Conservation (phyloP, 1,140 invertebrate species). For the Orussus abietinus region DNA sequence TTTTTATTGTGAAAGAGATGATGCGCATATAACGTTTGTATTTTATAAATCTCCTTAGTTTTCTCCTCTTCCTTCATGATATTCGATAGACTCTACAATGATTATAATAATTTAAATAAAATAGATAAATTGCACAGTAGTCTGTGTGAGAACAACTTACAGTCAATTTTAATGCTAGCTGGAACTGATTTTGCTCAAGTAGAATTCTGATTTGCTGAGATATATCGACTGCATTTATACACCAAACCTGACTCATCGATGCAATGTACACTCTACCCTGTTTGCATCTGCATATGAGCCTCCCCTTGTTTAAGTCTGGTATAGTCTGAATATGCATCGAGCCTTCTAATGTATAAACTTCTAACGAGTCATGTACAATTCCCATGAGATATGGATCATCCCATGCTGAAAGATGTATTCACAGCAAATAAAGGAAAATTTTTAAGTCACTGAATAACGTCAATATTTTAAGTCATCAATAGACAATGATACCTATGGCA, state of each 20-base stretch:
- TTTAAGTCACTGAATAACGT: no score
- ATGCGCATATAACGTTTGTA: slow-evolving; percentile 86
- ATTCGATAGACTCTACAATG: slow-evolving; percentile 76
- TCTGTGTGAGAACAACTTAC: slow-evolving; percentile 56
- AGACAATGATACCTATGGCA: slow-evolving; percentile 68
- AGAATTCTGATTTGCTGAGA: slow-evolving; percentile 77
- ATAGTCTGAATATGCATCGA: slow-evolving; percentile 58
- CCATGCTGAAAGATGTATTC: slow-evolving; percentile 63
- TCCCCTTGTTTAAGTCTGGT: slow-evolving; percentile 66
- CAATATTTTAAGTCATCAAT: slow-evolving; percentile 30
- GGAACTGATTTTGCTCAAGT: slow-evolving; percentile 85
- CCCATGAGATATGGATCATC: slow-evolving; percentile 89
- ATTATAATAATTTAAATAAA: slow-evolving; percentile 22
- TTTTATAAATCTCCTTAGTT: slow-evolving; percentile 74
- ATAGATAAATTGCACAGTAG: slow-evolving; percentile 5
- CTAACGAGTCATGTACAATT: slow-evolving; percentile 73
- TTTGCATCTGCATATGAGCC: slow-evolving; percentile 65
- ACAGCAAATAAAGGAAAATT: no score
- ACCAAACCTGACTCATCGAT: slow-evolving; percentile 83
- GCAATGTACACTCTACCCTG: slow-evolving; percentile 81
- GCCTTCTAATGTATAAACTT: slow-evolving; percentile 74
- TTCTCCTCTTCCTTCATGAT: slow-evolving; percentile 78
- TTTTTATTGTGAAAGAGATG: slow-evolving; percentile 85
- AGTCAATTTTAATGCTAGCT: slow-evolving; percentile 88
- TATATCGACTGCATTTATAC: slow-evolving; percentile 72